Evolutionary conservation across 2,113 vertebrate species (phyloP).

Genomic region (Ranitomeya imitator): DNA sequence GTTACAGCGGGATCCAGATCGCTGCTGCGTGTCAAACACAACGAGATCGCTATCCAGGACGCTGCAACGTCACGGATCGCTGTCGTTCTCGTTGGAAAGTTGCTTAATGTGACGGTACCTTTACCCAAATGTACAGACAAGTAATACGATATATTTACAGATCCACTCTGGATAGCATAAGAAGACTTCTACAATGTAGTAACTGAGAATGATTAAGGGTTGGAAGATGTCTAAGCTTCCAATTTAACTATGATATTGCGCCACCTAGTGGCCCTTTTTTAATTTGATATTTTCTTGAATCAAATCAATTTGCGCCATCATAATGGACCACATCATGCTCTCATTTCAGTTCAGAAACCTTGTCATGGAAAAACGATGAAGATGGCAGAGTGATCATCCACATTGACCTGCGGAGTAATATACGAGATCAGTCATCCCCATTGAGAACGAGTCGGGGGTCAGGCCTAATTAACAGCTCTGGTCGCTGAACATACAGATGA

Average conservation of each 20-base stretch:
- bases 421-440: neutral
- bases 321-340: neutral
- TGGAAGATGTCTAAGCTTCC: neutral
- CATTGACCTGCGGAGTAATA: neutral
- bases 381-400: neutral
- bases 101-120: too few relatives aligned
- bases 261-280: slow-evolving; percentile 23
- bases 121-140: too few relatives aligned
- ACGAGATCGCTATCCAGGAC: too few relatives aligned
- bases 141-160: too few relatives aligned
- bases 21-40: too few relatives aligned
- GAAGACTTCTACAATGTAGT: neutral
- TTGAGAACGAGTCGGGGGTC: slow-evolving; percentile 8
- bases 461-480: slow-evolving; percentile 37
- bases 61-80: too few relatives aligned
- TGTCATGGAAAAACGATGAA: neutral
- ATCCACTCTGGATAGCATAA: neutral
- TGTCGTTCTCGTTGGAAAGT: too few relatives aligned
- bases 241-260: slow-evolving; percentile 9
- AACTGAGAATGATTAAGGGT: too few relatives aligned
- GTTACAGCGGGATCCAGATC: too few relatives aligned
- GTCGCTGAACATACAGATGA: slow-evolving; percentile 38
- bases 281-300: neutral
- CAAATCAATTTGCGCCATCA: neutral
- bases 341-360: neutral